phyloP scores from a whole-genome alignment of 64 coral and sea anemone species.

The Montipora foliosa region DNA sequence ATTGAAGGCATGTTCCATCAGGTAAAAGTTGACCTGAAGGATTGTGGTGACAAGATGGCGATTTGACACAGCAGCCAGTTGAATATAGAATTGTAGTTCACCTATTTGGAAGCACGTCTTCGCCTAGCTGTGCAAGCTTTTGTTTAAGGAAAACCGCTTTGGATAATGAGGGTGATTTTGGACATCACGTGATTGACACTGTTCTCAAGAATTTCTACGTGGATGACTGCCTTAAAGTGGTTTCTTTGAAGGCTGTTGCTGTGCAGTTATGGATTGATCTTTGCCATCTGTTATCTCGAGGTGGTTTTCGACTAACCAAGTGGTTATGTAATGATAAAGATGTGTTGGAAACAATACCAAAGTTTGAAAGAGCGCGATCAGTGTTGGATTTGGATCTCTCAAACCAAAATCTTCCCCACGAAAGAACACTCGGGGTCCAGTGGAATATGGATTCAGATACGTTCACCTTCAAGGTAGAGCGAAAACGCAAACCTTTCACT shows the following conservation, averaged over 20 bases:
- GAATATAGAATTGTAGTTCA: not conserved
- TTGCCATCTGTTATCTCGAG: no score
- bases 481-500: not conserved
- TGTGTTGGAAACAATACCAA: no score
- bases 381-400: no score
- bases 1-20: not conserved
- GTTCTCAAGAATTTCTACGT: slow-evolving; percentile 3
- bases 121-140: not conserved
- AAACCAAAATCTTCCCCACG: no score
- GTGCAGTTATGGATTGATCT: not conserved
- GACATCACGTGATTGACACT: not conserved
- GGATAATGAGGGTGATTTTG: not conserved
- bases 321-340: no score
- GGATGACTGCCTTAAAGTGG: not conserved
- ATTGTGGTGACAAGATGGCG: not conserved
- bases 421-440: no score
- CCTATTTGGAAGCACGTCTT: not conserved
- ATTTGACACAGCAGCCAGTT: not conserved
- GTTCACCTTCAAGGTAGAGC: no score
- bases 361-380: no score
- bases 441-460: no score
- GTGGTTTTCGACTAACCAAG: no score
- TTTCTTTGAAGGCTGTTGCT: not conserved
- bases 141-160: not conserved
- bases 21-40: not conserved